Percentiles rank a stretch among this genome's conserved stretches.
phyloP scores from a whole-genome alignment of 2,888 invertebrate genomes.

The Lycia hirtaria region DNA sequence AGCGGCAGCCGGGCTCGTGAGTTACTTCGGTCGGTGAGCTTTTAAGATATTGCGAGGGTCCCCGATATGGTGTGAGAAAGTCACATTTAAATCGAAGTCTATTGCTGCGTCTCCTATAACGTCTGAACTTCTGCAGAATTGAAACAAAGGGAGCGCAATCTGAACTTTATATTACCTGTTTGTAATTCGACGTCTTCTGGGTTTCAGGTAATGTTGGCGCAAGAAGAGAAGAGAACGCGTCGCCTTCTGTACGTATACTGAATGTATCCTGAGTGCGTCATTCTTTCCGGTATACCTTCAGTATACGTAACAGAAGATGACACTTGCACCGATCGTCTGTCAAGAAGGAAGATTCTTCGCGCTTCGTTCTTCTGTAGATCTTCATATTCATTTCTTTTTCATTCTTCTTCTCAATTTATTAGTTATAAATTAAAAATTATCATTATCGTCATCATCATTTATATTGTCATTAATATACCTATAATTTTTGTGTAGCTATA shows the following conservation, averaged over 20 bases:
- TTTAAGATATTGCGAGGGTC: conserved; percentile 73
- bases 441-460: not conserved
- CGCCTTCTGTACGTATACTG: conserved; percentile 99
- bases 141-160: conserved; percentile 20
- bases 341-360: conserved; percentile 47
- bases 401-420: not conserved
- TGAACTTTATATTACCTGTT: conserved; percentile 21
- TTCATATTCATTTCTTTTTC: not conserved
- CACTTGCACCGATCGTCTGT: conserved; percentile 86
- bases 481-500: too few relatives aligned
- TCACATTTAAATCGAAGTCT: conserved; percentile 59
- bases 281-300: conserved; percentile 99
- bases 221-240: conserved; percentile 83
- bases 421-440: not conserved
- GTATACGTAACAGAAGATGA: conserved; percentile 99
- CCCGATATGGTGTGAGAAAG: conserved; percentile 61
- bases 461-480: too few relatives aligned
- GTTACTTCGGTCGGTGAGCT: conserved; percentile 69
- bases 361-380: conserved; percentile 22
- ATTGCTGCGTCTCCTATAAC: conserved; percentile 35
- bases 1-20: conserved; percentile 56
- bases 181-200: conserved; percentile 40
- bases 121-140: conserved; percentile 23
- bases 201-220: conserved; percentile 51
- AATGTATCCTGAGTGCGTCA: conserved; percentile 99